Evolutionary conservation across 2,113 vertebrate species (phyloP).

Genomic region (Mugil cephalus): DNA sequence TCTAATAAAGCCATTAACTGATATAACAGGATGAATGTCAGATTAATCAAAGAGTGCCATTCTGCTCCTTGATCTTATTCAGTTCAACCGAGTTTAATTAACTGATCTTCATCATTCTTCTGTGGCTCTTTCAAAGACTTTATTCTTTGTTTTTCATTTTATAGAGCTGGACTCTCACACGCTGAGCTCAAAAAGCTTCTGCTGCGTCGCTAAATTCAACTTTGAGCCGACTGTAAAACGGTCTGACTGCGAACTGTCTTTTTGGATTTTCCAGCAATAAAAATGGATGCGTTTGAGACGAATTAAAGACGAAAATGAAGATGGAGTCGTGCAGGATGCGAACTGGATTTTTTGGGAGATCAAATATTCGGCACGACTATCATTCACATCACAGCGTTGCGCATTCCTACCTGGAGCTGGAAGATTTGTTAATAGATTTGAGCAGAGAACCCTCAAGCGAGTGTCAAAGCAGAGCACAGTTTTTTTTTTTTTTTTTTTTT

Average conservation of each 20-base stretch:
- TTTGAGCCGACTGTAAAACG: background rate
- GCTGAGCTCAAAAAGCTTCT: background rate
- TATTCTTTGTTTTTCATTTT: slow-evolving; percentile 14
- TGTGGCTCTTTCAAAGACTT: background rate
- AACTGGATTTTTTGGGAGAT: slow-evolving; percentile 49
- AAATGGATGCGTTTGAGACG: slow-evolving; percentile 20
- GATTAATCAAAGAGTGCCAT: slow-evolving; percentile 22
- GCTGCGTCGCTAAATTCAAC: background rate
- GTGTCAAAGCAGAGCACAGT: slow-evolving; percentile 31
- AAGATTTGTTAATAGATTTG: slow-evolving; percentile 33
- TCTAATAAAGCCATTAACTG: slow-evolving; percentile 19
- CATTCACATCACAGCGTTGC: slow-evolving; percentile 47
- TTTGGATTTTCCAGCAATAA: slow-evolving; percentile 11
- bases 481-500: too few species aligned
- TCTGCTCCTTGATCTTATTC: slow-evolving; percentile 20
- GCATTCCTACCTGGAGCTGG: slow-evolving; percentile 34
- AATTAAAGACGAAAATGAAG: background rate
- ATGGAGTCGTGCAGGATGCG: slow-evolving; percentile 14
- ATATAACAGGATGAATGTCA: slow-evolving; percentile 5
- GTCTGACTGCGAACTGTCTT: slow-evolving; percentile 25
- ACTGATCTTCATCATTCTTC: slow-evolving; percentile 3
- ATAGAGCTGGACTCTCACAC: background rate
- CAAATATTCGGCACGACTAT: slow-evolving; percentile 47
- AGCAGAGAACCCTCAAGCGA: slow-evolving; percentile 22
- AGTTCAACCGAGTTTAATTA: slow-evolving; percentile 35